Conservation (phyloP, 1,140 invertebrate species). For the Saccostrea cuccullata region DNA sequence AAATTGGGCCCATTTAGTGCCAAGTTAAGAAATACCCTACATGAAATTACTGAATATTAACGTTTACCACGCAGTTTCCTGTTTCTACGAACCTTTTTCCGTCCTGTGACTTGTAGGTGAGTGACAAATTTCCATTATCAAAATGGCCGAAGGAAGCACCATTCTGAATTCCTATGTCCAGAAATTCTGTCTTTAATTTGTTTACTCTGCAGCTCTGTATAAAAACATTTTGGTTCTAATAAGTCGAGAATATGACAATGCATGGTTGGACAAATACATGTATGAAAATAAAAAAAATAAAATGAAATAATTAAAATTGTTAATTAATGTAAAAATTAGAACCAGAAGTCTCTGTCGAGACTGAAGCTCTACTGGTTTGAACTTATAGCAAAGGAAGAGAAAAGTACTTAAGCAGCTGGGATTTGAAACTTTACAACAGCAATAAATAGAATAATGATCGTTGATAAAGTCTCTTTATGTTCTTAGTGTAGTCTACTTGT, state of each 20-base stretch:
- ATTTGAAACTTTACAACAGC: too few relatives aligned
- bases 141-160: slow-evolving; percentile 37
- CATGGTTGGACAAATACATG: too few relatives aligned
- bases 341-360: too few relatives aligned
- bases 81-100: neutral
- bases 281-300: too few relatives aligned
- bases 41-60: neutral
- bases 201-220: neutral
- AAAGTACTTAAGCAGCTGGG: too few relatives aligned
- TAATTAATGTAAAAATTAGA: too few relatives aligned
- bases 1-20: neutral
- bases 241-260: neutral
- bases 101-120: slow-evolving; percentile 38
- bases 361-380: too few relatives aligned
- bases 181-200: neutral
- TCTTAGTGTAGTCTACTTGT: too few relatives aligned
- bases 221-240: neutral
- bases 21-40: neutral
- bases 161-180: slow-evolving; percentile 36
- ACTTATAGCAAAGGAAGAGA: too few relatives aligned
- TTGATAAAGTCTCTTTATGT: too few relatives aligned
- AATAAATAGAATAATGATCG: too few relatives aligned
- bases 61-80: neutral
- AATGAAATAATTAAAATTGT: too few relatives aligned
- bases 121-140: slow-evolving; percentile 45